These are phyloP conservation scores for Embiotoca jacksoni DNA, from an alignment of 2,113 vertebrate genomes.

Conservation along the genomic window DNA sequence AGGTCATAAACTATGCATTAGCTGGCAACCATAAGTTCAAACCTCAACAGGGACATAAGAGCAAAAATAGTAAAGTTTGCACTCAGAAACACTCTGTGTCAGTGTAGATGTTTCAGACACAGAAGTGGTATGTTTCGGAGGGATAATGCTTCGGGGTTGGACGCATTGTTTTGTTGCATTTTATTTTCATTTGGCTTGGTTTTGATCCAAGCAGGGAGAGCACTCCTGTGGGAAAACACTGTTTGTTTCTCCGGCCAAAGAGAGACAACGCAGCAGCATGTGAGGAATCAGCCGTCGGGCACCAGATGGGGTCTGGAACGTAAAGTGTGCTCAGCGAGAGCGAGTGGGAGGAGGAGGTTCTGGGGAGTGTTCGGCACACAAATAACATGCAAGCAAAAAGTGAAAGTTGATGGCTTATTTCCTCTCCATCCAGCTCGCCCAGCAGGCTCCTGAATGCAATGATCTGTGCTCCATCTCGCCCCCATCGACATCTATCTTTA, in stretches of 20 bases:
- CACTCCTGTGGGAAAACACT: conserved; percentile 41
- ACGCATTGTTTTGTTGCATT: conserved; percentile 47
- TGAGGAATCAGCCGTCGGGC: conserved; percentile 59
- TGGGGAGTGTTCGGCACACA: conserved; percentile 30
- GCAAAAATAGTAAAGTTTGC: conserved; percentile 23
- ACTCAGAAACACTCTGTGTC: conserved; percentile 15
- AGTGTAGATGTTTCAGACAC: conserved; percentile 20
- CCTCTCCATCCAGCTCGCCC: conserved; percentile 84
- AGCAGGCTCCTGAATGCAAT: conserved; percentile 86
- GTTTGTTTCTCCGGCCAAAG: conserved; percentile 60
- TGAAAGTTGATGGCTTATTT: conserved; percentile 88
- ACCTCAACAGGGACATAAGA: conserved; percentile 62
- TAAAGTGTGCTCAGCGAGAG: conserved; percentile 47
- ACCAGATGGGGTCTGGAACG: conserved; percentile 80
- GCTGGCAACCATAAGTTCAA: conserved; percentile 49
- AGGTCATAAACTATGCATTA: conserved; percentile 70
- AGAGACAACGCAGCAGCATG: conserved; percentile 45
- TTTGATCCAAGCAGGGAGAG: conserved; percentile 50
- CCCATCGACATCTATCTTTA: conserved; percentile 86
- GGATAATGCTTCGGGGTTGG: conserved; percentile 24
- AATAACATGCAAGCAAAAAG: conserved; percentile 73
- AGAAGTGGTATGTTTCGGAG: conserved; percentile 10
- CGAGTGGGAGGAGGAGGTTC: conserved; percentile 33
- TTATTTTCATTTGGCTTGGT: conserved; percentile 57
- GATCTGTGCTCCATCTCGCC: conserved; percentile 82